Evolutionary conservation across 1,140 invertebrate genomes (phyloP).

Genomic region (Drosophila suzukii): DNA sequence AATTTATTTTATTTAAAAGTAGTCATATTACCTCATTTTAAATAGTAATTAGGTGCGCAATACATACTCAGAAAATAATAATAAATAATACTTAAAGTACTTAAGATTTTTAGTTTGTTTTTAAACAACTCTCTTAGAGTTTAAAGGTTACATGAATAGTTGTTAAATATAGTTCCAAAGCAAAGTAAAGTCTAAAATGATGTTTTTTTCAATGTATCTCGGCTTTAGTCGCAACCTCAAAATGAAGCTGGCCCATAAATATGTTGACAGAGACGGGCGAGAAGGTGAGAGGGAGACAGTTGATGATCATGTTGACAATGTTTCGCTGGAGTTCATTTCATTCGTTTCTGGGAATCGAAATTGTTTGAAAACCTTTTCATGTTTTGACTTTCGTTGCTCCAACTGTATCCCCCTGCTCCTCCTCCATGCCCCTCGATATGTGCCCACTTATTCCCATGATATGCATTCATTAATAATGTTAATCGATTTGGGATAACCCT

Average conservation of each 20-base stretch:
- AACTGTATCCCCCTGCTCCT: constrained; percentile 4
- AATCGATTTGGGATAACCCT: constrained; percentile 60
- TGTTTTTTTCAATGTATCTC: constrained; percentile 6
- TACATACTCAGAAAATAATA: too few relatives aligned
- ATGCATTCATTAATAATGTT: constrained; percentile 80
- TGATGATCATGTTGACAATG: constrained; percentile 82
- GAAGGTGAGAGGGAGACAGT: constrained; percentile 18
- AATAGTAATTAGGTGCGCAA: too few relatives aligned
- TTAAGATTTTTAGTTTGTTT: too few relatives aligned
- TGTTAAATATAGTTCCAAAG: too few relatives aligned
- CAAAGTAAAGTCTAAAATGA: too few relatives aligned
- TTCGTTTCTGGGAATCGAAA: constrained; percentile 48
- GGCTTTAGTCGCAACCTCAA: constrained; percentile 21
- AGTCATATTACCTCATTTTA: too few relatives aligned
- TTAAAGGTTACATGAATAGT: too few relatives aligned
- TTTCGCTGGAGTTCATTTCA: constrained; percentile 57
- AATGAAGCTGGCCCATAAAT: constrained; percentile 40
- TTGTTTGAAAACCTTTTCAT: constrained; percentile 70
- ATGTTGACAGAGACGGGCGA: constrained; percentile 43
- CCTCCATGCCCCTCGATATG: neutral
- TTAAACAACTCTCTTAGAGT: too few relatives aligned
- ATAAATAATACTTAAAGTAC: too few relatives aligned
- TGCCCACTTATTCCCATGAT: constrained; percentile 51
- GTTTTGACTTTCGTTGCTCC: constrained; percentile 48
- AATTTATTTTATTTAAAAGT: too few relatives aligned